phyloP scores from a whole-genome alignment of 1,140 invertebrate species.

The Drosophila kurseongensis region DNA sequence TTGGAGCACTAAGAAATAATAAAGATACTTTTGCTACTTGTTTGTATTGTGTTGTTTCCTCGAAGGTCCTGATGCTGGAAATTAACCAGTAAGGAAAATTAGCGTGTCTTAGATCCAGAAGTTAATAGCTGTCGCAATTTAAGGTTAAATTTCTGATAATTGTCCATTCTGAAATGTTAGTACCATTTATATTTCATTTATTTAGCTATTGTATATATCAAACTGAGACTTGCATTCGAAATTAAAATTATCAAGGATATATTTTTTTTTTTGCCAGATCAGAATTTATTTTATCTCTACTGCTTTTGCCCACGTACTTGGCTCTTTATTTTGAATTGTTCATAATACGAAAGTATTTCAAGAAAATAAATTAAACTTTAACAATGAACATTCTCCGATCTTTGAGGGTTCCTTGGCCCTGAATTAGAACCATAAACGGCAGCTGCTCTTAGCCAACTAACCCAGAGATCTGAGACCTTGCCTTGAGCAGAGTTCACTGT shows the following conservation, averaged over 20 bases:
- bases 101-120: not conserved
- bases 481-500: conserved; percentile 10
- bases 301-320: no score
- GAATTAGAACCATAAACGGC: not conserved
- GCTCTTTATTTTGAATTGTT: no score
- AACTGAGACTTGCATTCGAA: no score
- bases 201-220: no score
- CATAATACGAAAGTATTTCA: not conserved
- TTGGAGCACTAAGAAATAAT: conserved; percentile 26
- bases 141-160: no score
- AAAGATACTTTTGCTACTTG: conserved; percentile 30
- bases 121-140: not conserved
- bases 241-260: no score
- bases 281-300: no score
- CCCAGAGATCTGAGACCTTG: conserved; percentile 29
- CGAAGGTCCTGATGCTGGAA: conserved; percentile 6
- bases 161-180: no score
- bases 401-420: conserved; percentile 2
- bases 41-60: conserved; percentile 17
- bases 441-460: conserved; percentile 13
- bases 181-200: no score
- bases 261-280: no score
- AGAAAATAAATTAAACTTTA: not conserved
- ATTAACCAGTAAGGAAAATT: conserved; percentile 15
- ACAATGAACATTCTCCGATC: not conserved